Percentiles rank a stretch among this genome's conserved stretches.
Conservation (phyloP, 2,113 vertebrate genomes). For the Sinocyclocheilus grahami region DNA sequence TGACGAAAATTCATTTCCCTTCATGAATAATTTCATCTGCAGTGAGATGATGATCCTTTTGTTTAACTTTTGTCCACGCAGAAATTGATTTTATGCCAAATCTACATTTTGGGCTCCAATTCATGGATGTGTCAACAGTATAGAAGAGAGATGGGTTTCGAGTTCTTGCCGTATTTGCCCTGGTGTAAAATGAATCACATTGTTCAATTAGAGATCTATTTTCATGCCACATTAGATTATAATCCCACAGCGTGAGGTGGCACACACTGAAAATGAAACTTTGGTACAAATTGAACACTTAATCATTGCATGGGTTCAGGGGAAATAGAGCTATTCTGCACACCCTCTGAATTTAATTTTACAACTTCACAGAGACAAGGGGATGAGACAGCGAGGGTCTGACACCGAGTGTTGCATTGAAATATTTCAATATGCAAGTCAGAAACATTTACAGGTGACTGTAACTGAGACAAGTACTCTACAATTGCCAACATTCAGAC, state of each 20-base stretch:
- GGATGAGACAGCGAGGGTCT: slow-evolving; percentile 4
- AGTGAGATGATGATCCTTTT: slow-evolving; percentile 41
- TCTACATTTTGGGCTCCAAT: slow-evolving; percentile 54
- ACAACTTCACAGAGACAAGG: slow-evolving; percentile 16
- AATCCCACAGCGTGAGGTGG: slow-evolving; percentile 55
- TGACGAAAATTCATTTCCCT: neutral
- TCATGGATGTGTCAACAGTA: neutral
- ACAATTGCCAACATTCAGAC: neutral
- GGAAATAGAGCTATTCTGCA: slow-evolving; percentile 42
- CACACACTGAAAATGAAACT: slow-evolving; percentile 42
- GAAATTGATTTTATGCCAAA: slow-evolving; percentile 67
- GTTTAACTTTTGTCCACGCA: slow-evolving; percentile 57
- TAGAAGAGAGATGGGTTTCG: neutral
- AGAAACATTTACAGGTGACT: slow-evolving; percentile 12
- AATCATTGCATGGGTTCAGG: slow-evolving; percentile 15
- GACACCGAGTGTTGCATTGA: neutral
- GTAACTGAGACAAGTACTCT: neutral
- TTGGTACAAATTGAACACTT: slow-evolving; percentile 16
- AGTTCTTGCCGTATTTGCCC: slow-evolving; percentile 38
- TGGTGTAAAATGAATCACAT: slow-evolving; percentile 45
- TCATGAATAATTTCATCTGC: slow-evolving; percentile 47
- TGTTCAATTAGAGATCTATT: slow-evolving; percentile 70
- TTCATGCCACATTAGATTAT: slow-evolving; percentile 72
- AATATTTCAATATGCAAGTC: neutral
- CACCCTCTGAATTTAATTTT: slow-evolving; percentile 37